Conservation (phyloP, 2,797 vertebrate genomes). For the Eleutherodactylus coqui region DNA sequence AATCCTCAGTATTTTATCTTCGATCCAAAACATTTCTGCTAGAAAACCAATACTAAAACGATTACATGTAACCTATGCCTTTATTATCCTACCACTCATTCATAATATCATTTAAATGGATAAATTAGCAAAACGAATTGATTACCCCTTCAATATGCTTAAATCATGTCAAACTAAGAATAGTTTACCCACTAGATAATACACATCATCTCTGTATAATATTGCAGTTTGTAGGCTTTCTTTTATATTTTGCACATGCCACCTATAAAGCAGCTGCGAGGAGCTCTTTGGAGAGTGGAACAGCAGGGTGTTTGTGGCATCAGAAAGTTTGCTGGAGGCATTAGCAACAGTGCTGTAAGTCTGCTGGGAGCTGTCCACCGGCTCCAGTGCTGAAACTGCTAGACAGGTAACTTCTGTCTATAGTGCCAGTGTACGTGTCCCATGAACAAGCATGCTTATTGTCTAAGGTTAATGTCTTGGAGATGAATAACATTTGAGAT, state of each 20-base stretch:
- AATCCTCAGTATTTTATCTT: background rate
- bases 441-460: background rate
- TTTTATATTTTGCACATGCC: background rate
- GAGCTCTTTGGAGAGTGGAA: background rate
- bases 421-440: background rate
- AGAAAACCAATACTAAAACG: background rate
- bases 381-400: constrained; percentile 42
- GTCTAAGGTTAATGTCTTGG: background rate
- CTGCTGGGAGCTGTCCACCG: constrained; percentile 43
- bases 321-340: constrained; percentile 14
- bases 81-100: background rate
- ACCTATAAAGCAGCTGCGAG: constrained; percentile 31
- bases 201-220: background rate
- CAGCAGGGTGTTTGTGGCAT: constrained; percentile 27
- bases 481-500: background rate
- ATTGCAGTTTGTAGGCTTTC: background rate
- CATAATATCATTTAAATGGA: background rate
- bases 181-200: background rate
- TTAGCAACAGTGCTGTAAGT: background rate
- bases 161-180: background rate
- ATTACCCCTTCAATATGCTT: background rate
- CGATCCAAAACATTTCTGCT: background rate
- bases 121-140: background rate
- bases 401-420: background rate
- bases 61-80: background rate